A percentile compares a stretch with the other conserved stretches of the same genome.
Evolutionary conservation across 2,797 vertebrate species (phyloP).

Genomic region (Oreortyx pictus): DNA sequence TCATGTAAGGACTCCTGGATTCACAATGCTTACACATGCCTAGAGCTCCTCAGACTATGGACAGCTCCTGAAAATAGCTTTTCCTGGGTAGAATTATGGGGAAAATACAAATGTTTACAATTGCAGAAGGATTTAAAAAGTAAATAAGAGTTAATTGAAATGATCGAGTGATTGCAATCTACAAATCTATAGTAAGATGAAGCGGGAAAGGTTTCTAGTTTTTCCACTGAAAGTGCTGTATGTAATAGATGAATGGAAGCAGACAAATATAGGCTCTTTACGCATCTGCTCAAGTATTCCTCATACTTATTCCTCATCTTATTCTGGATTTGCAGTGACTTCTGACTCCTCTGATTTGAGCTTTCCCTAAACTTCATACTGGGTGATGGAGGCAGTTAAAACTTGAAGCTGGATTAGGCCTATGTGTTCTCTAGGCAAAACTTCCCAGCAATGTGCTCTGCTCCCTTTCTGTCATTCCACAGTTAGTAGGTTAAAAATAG

Average conservation of each 20-base stretch:
- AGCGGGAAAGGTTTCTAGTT: neutral
- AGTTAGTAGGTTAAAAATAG: neutral
- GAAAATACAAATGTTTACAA: neutral
- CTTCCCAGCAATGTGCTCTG: neutral
- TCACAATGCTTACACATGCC: neutral
- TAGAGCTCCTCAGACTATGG: neutral
- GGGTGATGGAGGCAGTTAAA: neutral
- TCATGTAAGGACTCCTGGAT: neutral
- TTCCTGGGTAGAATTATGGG: neutral
- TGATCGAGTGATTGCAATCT: neutral
- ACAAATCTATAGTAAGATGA: neutral
- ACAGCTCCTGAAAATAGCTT: neutral
- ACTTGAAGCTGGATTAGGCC: accelerated
- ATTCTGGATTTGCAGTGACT: neutral
- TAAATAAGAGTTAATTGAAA: neutral
- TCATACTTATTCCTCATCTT: neutral
- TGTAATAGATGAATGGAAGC: neutral
- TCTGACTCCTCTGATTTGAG: neutral
- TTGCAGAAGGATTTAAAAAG: neutral
- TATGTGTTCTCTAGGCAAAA: neutral
- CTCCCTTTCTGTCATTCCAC: neutral
- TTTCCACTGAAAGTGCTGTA: neutral
- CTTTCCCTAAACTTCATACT: neutral
- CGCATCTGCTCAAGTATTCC: neutral
- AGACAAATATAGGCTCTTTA: neutral